Evolutionary conservation across 2,797 vertebrate species (phyloP), one percentile per base, ranked within the genome.

Genomic region (Liparis tanakae): DNA sequence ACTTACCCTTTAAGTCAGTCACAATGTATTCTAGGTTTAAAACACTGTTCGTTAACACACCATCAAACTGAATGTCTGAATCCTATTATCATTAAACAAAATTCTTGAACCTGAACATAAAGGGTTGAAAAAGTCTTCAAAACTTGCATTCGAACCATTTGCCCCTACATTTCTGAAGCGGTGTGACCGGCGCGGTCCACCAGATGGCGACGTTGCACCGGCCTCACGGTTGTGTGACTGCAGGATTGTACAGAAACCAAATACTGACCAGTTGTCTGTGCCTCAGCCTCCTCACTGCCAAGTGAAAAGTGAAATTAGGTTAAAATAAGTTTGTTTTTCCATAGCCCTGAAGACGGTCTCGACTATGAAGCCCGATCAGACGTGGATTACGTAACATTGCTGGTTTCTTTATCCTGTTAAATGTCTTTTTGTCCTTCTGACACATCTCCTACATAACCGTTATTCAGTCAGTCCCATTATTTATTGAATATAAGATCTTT

Each of bases 191-290:
- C 3, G 2, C 15, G 2, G 3, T 56, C 73, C 85, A 86, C 70
- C 43, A 85, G 85, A 67, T 78, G 85, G 79, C 75, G 74, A 1
- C 48, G 25, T 46, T 64, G 34, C 9, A 63, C 53, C 77, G 51
- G 5, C 9, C 12, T 60, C 4, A 10, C 10, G 14, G 5, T n/a
- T 10, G 30, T 30, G 1, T 44, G 6, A 14, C 20, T 12, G 1
- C 7, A 51, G n/a, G 17, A 56, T 36, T 36, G 6, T 9, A 70
- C 0, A 6, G 7, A 50, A 8, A 22, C 3, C 20, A 57, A 51
- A 34, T 50, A 33, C 34, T 22, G 33, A 33, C 22, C 34, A 9
- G 43, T 10, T 46, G 17, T 30, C 4, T 30, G 25, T 30, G 25
- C 25, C 25, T 30, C 25, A 30, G 25, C 25, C 25, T 30, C 25